Evolutionary conservation across 2,113 vertebrate species (phyloP), one percentile per base, ranked within the genome.

Genomic region (Cyanocitta stelleri): DNA sequence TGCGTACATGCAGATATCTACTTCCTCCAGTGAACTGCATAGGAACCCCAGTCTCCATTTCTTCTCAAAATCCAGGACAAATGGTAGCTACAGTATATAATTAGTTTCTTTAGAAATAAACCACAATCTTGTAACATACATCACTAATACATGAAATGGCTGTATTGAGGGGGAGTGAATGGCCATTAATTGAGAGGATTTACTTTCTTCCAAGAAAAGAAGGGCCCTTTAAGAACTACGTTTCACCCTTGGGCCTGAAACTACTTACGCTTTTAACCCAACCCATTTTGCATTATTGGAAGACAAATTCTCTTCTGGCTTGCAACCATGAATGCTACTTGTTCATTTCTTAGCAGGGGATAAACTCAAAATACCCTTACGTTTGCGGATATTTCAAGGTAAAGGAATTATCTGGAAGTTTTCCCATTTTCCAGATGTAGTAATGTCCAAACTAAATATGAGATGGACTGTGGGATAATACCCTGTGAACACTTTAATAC

Each of bases 351-450:
- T 89, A 96, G 86, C 66, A 87, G 89, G 37, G 85, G 89, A 93
- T 85, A 79, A 92, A 96, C 96, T 98, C 89, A 93, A 95, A 97
- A 97, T 97, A 94, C 72, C 80, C 96, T 97, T 67, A 35, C 94
- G 93, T 97, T 95, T 97, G 93, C 87, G 97, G 97, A 95, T 96
- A 95, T 96, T 98, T 97, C 93, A 97, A 98, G 98, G 98, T 98
- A 97, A 96, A 96, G 93, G 90, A 98, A 97, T 97, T 97, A 92
- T 87, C 87, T 98, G 98, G 97, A 98, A 95, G 64, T 37, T 69
- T 96, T 98, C 97, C 97, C 96, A 87, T 97, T 98, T 98, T 98
- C 98, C 98, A 95, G 77, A 97, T 94, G 94, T 78, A 97, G 78
- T 96, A 72, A 91, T 96, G 96, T 97, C 97, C 97, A 98, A 98